Percentiles rank a stretch among this genome's conserved stretches.
Evolutionary conservation across 2,113 vertebrate genomes (phyloP).

Genomic region (Trachemys scripta): DNA sequence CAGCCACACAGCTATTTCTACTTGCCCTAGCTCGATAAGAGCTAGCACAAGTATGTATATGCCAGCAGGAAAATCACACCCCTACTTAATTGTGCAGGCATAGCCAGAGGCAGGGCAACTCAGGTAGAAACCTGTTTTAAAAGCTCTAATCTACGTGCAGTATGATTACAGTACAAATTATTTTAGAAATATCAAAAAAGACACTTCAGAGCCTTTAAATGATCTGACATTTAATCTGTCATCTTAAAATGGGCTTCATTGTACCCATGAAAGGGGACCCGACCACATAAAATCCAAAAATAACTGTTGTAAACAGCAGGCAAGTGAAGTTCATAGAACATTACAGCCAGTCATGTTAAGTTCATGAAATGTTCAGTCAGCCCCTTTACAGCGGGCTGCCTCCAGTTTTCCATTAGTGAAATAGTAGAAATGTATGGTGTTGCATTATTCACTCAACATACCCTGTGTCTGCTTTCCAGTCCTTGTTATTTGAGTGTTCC

Average conservation of each 20-base stretch:
- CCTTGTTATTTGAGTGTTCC: background rate
- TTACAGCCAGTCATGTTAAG: background rate
- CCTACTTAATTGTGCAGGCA: background rate
- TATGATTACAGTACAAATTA: background rate
- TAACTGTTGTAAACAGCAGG: slow-evolving; percentile 19
- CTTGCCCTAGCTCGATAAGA: background rate
- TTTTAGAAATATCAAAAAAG: background rate
- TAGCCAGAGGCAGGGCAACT: background rate
- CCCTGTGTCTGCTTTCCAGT: background rate
- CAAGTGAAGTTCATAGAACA: background rate
- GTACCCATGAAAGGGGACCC: background rate
- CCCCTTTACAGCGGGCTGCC: background rate
- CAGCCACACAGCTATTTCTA: background rate
- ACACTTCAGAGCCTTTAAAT: background rate
- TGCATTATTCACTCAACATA: background rate
- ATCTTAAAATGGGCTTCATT: slow-evolving; percentile 4
- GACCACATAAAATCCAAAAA: background rate
- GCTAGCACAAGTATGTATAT: background rate
- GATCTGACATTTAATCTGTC: background rate
- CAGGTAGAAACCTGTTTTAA: background rate
- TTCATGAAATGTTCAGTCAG: slow-evolving; percentile 11
- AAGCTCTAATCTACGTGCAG: background rate
- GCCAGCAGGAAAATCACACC: background rate
- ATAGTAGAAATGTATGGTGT: background rate
- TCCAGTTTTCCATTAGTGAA: background rate